These are phyloP conservation scores for Ptychadena robeensis DNA, from an alignment of 2,797 vertebrate genomes.

Conservation along the genomic window DNA sequence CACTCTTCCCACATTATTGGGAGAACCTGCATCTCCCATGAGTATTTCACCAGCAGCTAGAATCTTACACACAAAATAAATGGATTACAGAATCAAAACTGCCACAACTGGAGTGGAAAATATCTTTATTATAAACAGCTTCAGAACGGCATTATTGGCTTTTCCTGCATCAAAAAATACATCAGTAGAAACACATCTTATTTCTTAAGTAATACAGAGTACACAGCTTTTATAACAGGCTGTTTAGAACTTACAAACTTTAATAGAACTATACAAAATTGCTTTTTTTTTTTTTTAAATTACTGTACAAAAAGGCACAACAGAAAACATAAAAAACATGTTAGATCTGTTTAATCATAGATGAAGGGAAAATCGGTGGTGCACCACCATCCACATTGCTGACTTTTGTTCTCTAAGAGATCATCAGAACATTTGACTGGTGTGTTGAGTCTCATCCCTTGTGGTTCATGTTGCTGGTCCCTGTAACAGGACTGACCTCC, in stretches of 20 bases:
- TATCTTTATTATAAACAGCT: slow-evolving; percentile 58
- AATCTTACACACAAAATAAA: too few species aligned
- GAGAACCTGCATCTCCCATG: too few species aligned
- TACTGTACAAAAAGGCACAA: slow-evolving; percentile 60
- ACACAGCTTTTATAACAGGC: slow-evolving; percentile 48
- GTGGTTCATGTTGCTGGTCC: too few species aligned
- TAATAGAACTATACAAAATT: slow-evolving; percentile 62
- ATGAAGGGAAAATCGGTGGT: slow-evolving; percentile 61
- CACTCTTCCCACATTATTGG: too few species aligned
- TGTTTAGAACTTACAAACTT: slow-evolving; percentile 62
- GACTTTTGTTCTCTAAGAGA: too few species aligned
- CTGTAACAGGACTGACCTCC: too few species aligned
- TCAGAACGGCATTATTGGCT: slow-evolving; percentile 28
- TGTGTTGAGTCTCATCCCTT: too few species aligned
- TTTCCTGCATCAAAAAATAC: slow-evolving; percentile 12
- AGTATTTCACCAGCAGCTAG: too few species aligned
- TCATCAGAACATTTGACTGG: too few species aligned
- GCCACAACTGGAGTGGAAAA: slow-evolving; percentile 32
- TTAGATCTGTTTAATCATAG: slow-evolving; percentile 59
- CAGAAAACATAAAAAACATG: slow-evolving; percentile 62
- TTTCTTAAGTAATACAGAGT: slow-evolving; percentile 48
- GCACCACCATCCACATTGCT: slow-evolving; percentile 46
- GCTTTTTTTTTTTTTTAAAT: slow-evolving; percentile 56
- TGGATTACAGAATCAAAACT: neutral
- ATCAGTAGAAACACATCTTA: slow-evolving; percentile 2